Evolutionary conservation across 2,888 invertebrate genomes (phyloP).

Genomic region (Rhogogaster chlorosoma): DNA sequence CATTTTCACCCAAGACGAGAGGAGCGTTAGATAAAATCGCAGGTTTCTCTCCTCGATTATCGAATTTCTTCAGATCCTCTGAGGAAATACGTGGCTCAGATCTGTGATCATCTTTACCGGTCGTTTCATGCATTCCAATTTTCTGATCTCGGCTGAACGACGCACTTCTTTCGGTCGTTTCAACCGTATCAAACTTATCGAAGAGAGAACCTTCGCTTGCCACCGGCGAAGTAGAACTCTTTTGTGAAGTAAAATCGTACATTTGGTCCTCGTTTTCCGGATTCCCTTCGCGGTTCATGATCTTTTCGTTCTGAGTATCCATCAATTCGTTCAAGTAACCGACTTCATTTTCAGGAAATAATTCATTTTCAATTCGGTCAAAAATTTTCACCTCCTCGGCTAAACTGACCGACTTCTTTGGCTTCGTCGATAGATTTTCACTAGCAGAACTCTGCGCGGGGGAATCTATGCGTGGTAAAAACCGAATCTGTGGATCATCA

Average conservation of each 20-base stretch:
- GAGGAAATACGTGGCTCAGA: neutral
- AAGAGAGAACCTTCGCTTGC: neutral
- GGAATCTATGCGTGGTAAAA: conserved; percentile 6
- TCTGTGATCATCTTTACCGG: neutral
- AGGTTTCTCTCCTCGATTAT: neutral
- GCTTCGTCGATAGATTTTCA: conserved; percentile 34
- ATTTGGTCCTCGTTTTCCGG: neutral
- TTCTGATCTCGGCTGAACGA: neutral
- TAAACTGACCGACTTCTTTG: conserved; percentile 28
- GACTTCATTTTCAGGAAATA: neutral
- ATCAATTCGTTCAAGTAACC: neutral
- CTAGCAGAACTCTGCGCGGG: conserved; percentile 3
- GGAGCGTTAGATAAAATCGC: neutral
- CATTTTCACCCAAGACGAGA: neutral
- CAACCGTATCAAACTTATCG: neutral
- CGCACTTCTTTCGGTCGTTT: neutral
- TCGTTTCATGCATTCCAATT: neutral
- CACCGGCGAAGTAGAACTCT: neutral
- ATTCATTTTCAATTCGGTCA: conserved; percentile 14
- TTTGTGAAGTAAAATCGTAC: neutral
- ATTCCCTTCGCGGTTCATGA: neutral
- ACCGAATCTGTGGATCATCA: conserved; percentile 26
- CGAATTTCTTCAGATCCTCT: neutral
- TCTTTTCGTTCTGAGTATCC: neutral
- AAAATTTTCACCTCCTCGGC: conserved; percentile 18